Percentiles rank a stretch among this genome's conserved stretches.
These are phyloP conservation scores for Latheticus oryzae DNA, from an alignment of 2,888 invertebrate genomes.

Conservation along the genomic window DNA sequence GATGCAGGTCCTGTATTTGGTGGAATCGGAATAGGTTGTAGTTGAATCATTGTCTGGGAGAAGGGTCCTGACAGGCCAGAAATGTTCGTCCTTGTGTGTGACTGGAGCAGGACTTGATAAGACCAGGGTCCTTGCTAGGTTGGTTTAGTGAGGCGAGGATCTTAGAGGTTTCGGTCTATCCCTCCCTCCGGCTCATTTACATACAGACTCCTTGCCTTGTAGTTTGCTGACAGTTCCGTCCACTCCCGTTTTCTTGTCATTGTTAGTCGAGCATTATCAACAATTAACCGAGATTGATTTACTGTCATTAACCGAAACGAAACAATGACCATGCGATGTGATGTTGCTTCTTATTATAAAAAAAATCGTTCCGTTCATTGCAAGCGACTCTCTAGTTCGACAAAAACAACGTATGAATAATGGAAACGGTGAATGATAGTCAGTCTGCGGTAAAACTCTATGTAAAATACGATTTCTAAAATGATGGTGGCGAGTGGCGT, in stretches of 20 bases:
- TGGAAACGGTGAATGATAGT: constrained; percentile 28
- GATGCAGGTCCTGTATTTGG: constrained; percentile 39
- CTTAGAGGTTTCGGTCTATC: constrained; percentile 37
- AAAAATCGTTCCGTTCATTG: too few species aligned
- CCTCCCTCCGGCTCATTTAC: constrained; percentile 40
- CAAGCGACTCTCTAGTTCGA: too few species aligned
- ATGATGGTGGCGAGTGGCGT: constrained; percentile 20
- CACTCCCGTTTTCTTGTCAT: constrained; percentile 43
- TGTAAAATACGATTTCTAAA: constrained; percentile 33
- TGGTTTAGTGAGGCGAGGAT: constrained; percentile 44
- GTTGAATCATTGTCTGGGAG: constrained; percentile 45
- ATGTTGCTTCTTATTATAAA: too few species aligned
- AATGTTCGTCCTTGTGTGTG: constrained; percentile 45
- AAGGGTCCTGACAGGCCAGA: constrained; percentile 56
- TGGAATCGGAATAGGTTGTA: constrained; percentile 34
- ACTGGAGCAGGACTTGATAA: constrained; percentile 47
- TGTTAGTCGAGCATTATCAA: constrained; percentile 45
- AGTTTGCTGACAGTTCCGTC: constrained; percentile 43
- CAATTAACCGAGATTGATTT: constrained; percentile 48
- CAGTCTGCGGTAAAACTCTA: constrained; percentile 29
- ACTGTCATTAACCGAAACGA: constrained; percentile 40
- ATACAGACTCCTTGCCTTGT: constrained; percentile 41
- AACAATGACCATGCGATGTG: constrained; percentile 31
- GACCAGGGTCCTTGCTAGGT: constrained; percentile 43
- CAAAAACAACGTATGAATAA: constrained; percentile 36